A percentile compares a stretch with the other conserved stretches of the same genome.
Conservation (phyloP, 35 echinoderm and acorn worm species). For the Holothuria glaberrima region DNA sequence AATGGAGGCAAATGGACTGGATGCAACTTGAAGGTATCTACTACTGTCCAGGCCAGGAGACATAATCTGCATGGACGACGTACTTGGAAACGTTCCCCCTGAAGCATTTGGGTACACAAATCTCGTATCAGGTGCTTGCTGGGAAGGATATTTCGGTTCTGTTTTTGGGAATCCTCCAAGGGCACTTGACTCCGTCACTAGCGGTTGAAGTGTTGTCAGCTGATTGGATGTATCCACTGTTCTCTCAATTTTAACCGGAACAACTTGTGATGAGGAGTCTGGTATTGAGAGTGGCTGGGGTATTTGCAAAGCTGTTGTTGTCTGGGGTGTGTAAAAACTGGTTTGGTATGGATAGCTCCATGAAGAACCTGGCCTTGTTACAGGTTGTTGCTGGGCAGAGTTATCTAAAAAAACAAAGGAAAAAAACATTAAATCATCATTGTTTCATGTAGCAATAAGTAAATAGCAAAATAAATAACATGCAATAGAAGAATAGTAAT, state of each 20-base stretch:
- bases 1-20: constrained; percentile 74
- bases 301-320: constrained; percentile 22
- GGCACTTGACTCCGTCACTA: constrained; percentile 65
- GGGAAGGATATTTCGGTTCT: constrained; percentile 16
- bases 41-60: constrained; percentile 74
- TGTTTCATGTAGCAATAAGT: too few relatives aligned
- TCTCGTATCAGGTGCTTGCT: constrained; percentile 46
- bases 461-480: too few relatives aligned
- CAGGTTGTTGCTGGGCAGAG: constrained; percentile 49
- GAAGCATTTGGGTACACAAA: constrained; percentile 80
- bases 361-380: constrained; percentile 45
- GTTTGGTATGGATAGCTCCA: constrained; percentile 72
- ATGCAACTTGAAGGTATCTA: constrained; percentile 74
- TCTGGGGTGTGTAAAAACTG: constrained; percentile 69
- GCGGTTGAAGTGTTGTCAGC: constrained; percentile 51
- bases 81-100: constrained; percentile 59
- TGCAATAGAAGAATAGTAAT: too few relatives aligned
- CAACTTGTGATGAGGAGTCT: constrained; percentile 38
- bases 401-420: constrained; percentile 76
- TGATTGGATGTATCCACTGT: constrained; percentile 49
- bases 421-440: neutral
- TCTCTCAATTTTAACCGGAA: constrained; percentile 71
- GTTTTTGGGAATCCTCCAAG: constrained; percentile 33
- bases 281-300: constrained; percentile 58
- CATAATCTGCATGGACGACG: constrained; percentile 73